Evolutionary conservation across 2,797 vertebrate species (phyloP), one percentile per base, ranked within the genome.

Genomic region (Alosa sapidissima): DNA sequence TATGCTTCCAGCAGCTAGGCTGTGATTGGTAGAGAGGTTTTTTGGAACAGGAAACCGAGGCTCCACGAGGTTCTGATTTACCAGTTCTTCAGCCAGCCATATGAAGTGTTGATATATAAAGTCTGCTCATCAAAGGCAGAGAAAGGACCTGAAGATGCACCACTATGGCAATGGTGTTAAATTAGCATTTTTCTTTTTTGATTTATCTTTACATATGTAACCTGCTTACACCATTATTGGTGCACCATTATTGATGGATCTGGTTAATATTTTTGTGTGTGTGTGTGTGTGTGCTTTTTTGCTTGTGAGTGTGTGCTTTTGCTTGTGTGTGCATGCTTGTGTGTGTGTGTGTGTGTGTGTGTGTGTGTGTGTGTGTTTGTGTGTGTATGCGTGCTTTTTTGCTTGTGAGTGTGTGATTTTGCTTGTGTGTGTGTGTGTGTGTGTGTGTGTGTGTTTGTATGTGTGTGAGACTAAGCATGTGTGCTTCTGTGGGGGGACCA

Each of bases 401-500:
- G n/a, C n/a, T n/a, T 62, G 58, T n/a, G 58, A n/a, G 58, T n/a
- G 14, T 54, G 36, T 87, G 49, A n/a, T n/a, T n/a, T n/a, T n/a
- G n/a, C n/a, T n/a, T 36, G 16, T 83, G 62, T n/a, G 13, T 87
- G 84, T 89, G 52, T 65, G 88, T 24, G 54, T 68, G 65, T 36
- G 28, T 72, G 33, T 72, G 68, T 72, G 14, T 41, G 33, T 41
- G 68, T 75, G 54, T 65, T 75, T 81, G 60, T 78, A n/a, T 52
- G 75, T 4, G 13, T 49, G 75, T 83, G 33, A 3, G 68, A 28
- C 60, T 41, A 36, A 41, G 33, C 33, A 3, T 41, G 65, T 41
- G 65, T 72, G 65, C 33, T 36, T 72, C 83, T 14, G n/a, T 51
- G 8, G 75, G 51, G 41, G 54, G 93, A 93, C 93, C 92, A 93